A percentile compares a stretch with the other conserved stretches of the same genome.
Evolutionary conservation across 1,140 invertebrate species (phyloP).

Genomic region (Coptotermes formosanus): DNA sequence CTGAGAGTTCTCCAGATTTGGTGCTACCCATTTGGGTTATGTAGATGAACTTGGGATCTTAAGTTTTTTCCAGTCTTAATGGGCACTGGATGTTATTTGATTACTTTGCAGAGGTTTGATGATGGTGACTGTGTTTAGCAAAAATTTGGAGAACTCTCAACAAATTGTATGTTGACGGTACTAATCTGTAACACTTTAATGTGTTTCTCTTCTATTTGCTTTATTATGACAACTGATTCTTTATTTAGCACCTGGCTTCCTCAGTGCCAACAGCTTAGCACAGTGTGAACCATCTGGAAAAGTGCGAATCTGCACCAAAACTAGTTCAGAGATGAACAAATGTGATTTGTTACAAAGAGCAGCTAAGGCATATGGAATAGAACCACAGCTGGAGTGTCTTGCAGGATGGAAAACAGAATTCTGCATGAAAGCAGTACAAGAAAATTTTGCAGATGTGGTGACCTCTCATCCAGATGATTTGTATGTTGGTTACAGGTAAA

Average conservation of each 20-base stretch:
- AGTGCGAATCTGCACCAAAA: constrained; percentile 62
- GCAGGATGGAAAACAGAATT: constrained; percentile 50
- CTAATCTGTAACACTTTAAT: too few species aligned
- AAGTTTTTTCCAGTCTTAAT: too few species aligned
- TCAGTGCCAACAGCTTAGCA: constrained; percentile 60
- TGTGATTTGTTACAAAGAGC: constrained; percentile 72
- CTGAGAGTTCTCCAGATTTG: too few species aligned
- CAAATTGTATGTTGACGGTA: too few species aligned
- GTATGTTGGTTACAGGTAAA: constrained; percentile 16
- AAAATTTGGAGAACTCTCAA: too few species aligned
- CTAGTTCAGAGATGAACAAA: constrained; percentile 65
- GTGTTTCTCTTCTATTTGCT: too few species aligned
- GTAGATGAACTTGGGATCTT: too few species aligned
- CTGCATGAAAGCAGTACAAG: constrained; percentile 65
- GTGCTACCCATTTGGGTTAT: too few species aligned
- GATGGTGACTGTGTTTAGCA: too few species aligned
- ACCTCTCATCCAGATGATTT: constrained; percentile 59
- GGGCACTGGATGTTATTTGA: too few species aligned
- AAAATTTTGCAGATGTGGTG: constrained; percentile 63
- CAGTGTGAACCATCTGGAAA: constrained; percentile 62
- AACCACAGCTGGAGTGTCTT: constrained; percentile 69
- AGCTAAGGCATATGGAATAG: constrained; percentile 65
- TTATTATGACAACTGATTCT: neutral
- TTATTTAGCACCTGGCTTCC: constrained; percentile 55
- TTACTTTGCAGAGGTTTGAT: too few species aligned